Evolutionary conservation across 2,797 vertebrate species (phyloP).

Genomic region (Acropternis orthonyx): DNA sequence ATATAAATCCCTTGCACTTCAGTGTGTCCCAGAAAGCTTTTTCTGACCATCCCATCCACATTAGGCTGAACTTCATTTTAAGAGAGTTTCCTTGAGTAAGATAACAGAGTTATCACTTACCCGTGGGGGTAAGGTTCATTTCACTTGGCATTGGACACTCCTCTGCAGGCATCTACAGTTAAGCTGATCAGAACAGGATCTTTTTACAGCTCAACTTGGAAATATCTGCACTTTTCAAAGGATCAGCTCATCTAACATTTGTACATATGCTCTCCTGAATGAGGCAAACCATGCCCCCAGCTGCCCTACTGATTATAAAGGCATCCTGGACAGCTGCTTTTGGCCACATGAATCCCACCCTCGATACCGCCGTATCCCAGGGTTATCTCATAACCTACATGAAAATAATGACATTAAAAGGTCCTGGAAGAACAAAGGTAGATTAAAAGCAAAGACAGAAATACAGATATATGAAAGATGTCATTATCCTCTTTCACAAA

Average conservation of each 20-base stretch:
- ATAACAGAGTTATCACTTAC: background rate
- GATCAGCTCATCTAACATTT: background rate
- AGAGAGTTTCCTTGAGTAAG: background rate
- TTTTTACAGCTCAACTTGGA: background rate
- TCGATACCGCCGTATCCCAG: fast-evolving
- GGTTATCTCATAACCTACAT: background rate
- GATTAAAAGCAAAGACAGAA: background rate
- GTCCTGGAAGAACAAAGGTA: background rate
- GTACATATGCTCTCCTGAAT: background rate
- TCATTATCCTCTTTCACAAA: background rate
- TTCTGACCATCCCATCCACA: background rate
- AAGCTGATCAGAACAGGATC: background rate
- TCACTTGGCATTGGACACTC: background rate
- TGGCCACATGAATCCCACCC: background rate
- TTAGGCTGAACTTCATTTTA: background rate
- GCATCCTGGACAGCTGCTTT: background rate
- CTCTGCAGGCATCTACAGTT: background rate
- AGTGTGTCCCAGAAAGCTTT: background rate
- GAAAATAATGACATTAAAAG: background rate
- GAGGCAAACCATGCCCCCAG: background rate
- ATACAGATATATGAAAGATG: background rate
- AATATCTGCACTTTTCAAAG: background rate
- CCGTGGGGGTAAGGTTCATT: background rate
- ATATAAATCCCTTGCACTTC: background rate
- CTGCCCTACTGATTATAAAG: background rate